A percentile compares a stretch with the other conserved stretches of the same genome.
These are phyloP conservation scores for Drosophila kurseongensis DNA, from an alignment of 1,140 invertebrate genomes.

Conservation along the genomic window DNA sequence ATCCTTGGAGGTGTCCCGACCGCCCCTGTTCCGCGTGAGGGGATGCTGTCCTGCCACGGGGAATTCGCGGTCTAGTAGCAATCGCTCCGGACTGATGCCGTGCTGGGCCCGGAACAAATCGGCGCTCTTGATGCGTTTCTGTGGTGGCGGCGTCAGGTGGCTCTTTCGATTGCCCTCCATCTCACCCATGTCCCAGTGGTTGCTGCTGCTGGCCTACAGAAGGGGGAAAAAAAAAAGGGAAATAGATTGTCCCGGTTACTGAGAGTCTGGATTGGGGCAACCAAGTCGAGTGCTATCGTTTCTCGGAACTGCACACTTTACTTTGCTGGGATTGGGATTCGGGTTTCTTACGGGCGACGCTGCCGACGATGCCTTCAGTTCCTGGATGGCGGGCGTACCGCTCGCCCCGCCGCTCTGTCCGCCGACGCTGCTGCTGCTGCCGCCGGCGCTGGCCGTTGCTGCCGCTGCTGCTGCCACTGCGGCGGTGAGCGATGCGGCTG, in stretches of 20 bases:
- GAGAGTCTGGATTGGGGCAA: neutral
- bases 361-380: slow-evolving; percentile 80
- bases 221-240: too few relatives aligned
- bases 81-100: slow-evolving; percentile 80
- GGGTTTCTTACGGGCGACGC: slow-evolving; percentile 84
- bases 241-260: neutral
- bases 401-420: slow-evolving; percentile 13
- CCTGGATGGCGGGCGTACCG: slow-evolving; percentile 76
- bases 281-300: slow-evolving; percentile 31
- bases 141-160: slow-evolving; percentile 86
- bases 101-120: slow-evolving; percentile 87
- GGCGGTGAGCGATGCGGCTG: slow-evolving; percentile 61
- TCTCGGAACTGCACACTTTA: slow-evolving; percentile 75
- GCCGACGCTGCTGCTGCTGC: slow-evolving; percentile 26
- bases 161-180: slow-evolving; percentile 71
- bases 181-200: slow-evolving; percentile 73
- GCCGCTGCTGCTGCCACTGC: slow-evolving; percentile 69
- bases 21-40: slow-evolving; percentile 63
- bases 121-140: slow-evolving; percentile 87
- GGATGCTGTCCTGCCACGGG: slow-evolving; percentile 80
- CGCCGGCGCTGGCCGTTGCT: slow-evolving; percentile 43
- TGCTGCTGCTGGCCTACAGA: slow-evolving; percentile 65
- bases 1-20: slow-evolving; percentile 74
- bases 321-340: slow-evolving; percentile 76
- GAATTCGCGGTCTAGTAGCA: slow-evolving; percentile 75